Evolutionary conservation across 2,888 invertebrate species (phyloP).

Genomic region (Onthophagus sagittarius): DNA sequence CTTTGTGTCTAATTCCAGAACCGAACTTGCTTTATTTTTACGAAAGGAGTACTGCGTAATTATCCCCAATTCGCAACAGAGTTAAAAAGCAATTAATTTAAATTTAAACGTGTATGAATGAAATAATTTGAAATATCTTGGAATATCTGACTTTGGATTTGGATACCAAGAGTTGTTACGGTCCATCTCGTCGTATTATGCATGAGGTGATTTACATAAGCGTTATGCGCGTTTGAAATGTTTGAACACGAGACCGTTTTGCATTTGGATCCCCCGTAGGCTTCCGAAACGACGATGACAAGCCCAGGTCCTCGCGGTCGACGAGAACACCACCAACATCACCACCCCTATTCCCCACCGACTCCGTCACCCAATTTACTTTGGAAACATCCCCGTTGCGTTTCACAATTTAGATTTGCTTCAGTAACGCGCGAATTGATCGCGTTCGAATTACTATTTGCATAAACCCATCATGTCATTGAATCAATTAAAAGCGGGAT

Average conservation of each 20-base stretch:
- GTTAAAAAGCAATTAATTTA: not conserved
- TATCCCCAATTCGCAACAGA: not conserved
- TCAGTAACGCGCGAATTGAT: not conserved
- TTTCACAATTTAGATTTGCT: not conserved
- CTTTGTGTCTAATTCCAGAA: not conserved
- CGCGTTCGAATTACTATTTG: not conserved
- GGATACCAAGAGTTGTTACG: not conserved
- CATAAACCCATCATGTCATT: not conserved
- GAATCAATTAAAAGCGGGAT: no score
- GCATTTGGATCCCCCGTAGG: not conserved
- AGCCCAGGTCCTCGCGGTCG: not conserved
- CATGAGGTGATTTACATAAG: constrained; percentile 12
- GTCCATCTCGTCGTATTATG: constrained; percentile 5
- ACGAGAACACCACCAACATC: not conserved
- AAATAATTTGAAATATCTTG: no score
- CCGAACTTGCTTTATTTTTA: not conserved
- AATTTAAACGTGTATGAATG: not conserved
- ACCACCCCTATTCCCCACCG: not conserved
- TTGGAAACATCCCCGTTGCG: not conserved
- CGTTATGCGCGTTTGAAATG: constrained; percentile 8
- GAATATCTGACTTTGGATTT: no score
- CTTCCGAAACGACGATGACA: not conserved
- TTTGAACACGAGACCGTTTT: constrained; percentile 9
- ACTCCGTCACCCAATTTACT: not conserved
- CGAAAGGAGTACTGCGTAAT: not conserved